Evolutionary conservation across 1,140 invertebrate species (phyloP), one percentile per base, ranked within the genome.

Genomic region (Dinoponera quadriceps): DNA sequence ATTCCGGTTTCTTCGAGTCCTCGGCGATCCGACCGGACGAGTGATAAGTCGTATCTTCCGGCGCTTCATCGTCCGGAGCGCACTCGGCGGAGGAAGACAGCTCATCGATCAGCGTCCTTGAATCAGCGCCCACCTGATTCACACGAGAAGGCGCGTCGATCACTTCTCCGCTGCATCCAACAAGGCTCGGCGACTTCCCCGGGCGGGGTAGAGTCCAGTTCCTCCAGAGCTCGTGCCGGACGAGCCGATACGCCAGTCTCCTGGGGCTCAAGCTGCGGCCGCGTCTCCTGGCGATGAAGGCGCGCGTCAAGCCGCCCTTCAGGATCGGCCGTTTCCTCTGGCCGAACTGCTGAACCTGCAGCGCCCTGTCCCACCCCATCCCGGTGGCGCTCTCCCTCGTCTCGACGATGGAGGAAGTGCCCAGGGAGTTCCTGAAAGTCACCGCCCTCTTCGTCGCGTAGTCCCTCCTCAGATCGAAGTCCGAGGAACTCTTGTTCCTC

Each of bases 401-500:
- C 13, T 86, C 84, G 3, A 84, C 69, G 44, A 72, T 48, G 54
- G 88, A 90, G 9, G 87, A 91, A 29, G 91, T 92, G 18, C 91
- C 91, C 0, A 91, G 83, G 2, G 91, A 91, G 55, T 89, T 92
- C 13, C 87, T 90, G 44, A 91, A 90, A 27, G 86, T 88, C 57
- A 92, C 63, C 44, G 89, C 90, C 55, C 87, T 89, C 55, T 86
- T 69, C 4, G 29, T 65, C 38, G 60, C 25, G 38, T 71, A 49
- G 22, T 87, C 69, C n/a, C 75, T 59, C 1, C n/a, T 82, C 73
- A 71, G 38, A 62, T 63, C 29, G 60, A 22, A 54, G 11, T 86
- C 75, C 2, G 74, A 38, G 33, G 33, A 62, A 20, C 5, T 69
- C 49, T 54, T 82, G 29, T 63, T 85, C 49, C 81, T 87, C 14